Conservation (phyloP, 2,888 invertebrate species). For the Zaprionus lineosus region DNA sequence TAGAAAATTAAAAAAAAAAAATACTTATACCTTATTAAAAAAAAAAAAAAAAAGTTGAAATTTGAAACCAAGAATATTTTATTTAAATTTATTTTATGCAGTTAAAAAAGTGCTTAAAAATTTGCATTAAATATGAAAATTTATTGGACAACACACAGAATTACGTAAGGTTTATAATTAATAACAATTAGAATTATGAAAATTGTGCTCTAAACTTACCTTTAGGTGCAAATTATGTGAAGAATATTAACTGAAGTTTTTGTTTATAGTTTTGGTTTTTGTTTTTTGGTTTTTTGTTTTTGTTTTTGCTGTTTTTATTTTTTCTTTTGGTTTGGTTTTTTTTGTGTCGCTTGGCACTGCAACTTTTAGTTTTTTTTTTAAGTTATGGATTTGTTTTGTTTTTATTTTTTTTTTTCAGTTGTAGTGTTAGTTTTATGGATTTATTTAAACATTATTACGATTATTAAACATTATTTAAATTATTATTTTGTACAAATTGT, state of each 20-base stretch:
- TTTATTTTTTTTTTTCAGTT: constrained; percentile 3
- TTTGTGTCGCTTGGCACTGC: constrained; percentile 30
- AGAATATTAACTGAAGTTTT: constrained; percentile 24
- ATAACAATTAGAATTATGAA: neutral
- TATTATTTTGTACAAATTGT: constrained; percentile 50
- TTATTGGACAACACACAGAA: constrained; percentile 34
- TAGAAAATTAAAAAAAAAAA: no score
- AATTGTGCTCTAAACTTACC: constrained; percentile 40
- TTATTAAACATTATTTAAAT: constrained; percentile 6
- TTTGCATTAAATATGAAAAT: constrained; percentile 35
- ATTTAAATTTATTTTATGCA: neutral
- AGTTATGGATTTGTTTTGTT: constrained; percentile 14
- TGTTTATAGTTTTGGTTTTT: constrained; percentile 1
- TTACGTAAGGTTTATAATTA: constrained; percentile 17
- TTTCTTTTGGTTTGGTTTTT: constrained; percentile 1
- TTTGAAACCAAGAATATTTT: no score
- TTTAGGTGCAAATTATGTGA: constrained; percentile 39
- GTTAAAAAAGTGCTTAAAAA: constrained; percentile 16
- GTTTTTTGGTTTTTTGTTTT: constrained; percentile 6
- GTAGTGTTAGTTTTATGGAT: constrained; percentile 18
- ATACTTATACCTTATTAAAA: no score
- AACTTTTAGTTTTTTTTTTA: constrained; percentile 13
- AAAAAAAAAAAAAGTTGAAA: no score
- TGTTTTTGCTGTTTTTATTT: constrained; percentile 2
- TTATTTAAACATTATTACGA: constrained; percentile 10